Conservation (phyloP, 1,140 invertebrate genomes). For the Agrilus planipennis region DNA sequence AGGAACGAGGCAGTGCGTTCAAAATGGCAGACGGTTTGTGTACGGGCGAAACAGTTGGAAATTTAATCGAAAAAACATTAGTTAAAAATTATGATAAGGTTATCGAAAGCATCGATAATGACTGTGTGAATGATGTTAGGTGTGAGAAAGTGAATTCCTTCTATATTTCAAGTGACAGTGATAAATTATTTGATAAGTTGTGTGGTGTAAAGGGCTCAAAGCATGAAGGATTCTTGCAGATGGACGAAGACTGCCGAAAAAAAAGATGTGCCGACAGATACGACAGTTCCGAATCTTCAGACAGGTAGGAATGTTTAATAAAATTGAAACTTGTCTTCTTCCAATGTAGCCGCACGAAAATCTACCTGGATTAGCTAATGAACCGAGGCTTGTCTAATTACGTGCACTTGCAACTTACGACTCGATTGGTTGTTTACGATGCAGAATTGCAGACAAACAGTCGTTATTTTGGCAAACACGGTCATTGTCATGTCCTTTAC, state of each 20-base stretch:
- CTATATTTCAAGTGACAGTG: slow-evolving; percentile 25
- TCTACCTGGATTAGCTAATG: too few species aligned
- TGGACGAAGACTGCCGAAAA: slow-evolving; percentile 50
- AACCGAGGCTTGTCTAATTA: too few species aligned
- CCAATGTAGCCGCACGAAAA: too few species aligned
- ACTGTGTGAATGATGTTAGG: slow-evolving; percentile 14
- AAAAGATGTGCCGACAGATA: slow-evolving; percentile 76
- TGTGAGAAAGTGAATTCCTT: slow-evolving; percentile 22
- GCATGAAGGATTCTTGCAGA: slow-evolving; percentile 24
- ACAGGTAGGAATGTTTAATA: slow-evolving; percentile 52
- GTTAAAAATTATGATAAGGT: slow-evolving; percentile 20
- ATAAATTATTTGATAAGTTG: slow-evolving; percentile 25
- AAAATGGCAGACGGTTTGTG: slow-evolving; percentile 38
- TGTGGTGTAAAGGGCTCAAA: slow-evolving; percentile 13
- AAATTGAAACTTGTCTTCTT: background rate
- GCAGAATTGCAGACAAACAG: slow-evolving; percentile 3
- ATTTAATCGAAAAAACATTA: slow-evolving; percentile 24
- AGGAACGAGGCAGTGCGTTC: slow-evolving; percentile 29
- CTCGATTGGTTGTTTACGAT: too few species aligned
- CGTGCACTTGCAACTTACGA: too few species aligned
- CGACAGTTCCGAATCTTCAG: slow-evolving; percentile 79
- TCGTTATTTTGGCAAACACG: slow-evolving; percentile 11
- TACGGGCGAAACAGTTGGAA: slow-evolving; percentile 25
- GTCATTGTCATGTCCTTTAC: slow-evolving; percentile 31
- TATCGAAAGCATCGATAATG: slow-evolving; percentile 15